A percentile compares a stretch with the other conserved stretches of the same genome.
Evolutionary conservation across 2,797 vertebrate species (phyloP).

Genomic region (Hozukius guyotensis): DNA sequence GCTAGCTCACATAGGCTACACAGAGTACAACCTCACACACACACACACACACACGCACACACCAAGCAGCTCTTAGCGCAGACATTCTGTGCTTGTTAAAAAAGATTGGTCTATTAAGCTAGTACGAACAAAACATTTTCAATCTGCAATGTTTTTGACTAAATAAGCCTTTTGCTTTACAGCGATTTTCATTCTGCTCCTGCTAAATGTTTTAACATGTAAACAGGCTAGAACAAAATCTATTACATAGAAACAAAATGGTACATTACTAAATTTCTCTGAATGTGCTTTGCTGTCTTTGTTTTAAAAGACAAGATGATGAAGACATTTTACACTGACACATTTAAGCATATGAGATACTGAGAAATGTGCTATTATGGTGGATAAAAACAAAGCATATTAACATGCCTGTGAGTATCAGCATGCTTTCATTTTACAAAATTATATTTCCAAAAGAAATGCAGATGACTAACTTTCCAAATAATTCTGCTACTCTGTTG

Average conservation of each 20-base stretch:
- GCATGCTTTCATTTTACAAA: not conserved
- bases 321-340: not conserved
- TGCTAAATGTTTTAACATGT: conserved; percentile 2
- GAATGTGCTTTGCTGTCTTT: not conserved
- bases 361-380: not conserved
- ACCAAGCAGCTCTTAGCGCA: conserved; percentile 54
- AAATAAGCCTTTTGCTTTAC: conserved; percentile 38
- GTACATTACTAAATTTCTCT: not conserved
- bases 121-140: conserved; percentile 51
- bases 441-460: not conserved
- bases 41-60: conserved; percentile 17
- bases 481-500: not conserved
- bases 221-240: conserved; percentile 1
- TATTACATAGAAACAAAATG: not conserved
- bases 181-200: conserved; percentile 11
- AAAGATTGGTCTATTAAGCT: conserved; percentile 41
- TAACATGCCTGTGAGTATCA: not conserved
- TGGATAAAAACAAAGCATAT: not conserved
- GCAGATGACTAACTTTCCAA: not conserved
- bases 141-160: conserved; percentile 49
- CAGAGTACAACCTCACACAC: conserved; percentile 36
- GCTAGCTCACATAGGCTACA: conserved; percentile 66
- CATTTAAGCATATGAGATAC: not conserved
- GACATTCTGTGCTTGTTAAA: conserved; percentile 56
- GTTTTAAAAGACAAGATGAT: not conserved